Percentiles rank a stretch among this genome's conserved stretches.
phyloP scores from a whole-genome alignment of 2,797 vertebrate genomes.

The Sphaeramia orbicularis region DNA sequence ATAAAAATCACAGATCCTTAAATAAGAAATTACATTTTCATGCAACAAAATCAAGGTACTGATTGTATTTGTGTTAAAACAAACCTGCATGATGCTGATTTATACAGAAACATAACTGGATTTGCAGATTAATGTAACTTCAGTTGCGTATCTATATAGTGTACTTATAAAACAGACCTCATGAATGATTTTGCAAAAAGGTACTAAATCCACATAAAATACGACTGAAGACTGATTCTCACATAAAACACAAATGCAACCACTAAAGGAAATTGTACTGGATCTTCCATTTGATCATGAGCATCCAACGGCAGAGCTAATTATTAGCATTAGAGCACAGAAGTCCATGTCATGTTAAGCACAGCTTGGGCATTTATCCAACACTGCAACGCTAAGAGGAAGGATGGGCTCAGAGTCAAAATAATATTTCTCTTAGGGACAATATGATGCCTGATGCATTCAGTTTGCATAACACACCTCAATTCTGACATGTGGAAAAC shows the following conservation, averaged over 20 bases:
- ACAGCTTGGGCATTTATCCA: conserved; percentile 16
- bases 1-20: too few species aligned
- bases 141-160: too few species aligned
- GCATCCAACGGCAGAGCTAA: conserved; percentile 1
- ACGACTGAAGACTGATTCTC: background rate
- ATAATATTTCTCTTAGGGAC: conserved; percentile 38
- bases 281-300: conserved; percentile 8
- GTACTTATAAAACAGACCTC: too few species aligned
- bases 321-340: conserved; percentile 5
- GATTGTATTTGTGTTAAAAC: too few species aligned
- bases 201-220: too few species aligned
- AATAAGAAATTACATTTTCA: too few species aligned
- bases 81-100: too few species aligned
- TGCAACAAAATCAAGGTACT: too few species aligned
- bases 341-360: background rate
- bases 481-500: conserved; percentile 68
- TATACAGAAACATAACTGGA: too few species aligned
- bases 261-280: background rate
- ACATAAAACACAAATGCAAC: background rate
- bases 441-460: conserved; percentile 62
- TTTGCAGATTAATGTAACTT: too few species aligned
- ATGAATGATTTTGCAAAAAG: too few species aligned
- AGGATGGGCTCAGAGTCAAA: conserved; percentile 29
- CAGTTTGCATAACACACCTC: conserved; percentile 57
- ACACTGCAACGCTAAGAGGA: conserved; percentile 4